phyloP scores from a whole-genome alignment of 1,140 invertebrate species.

The Gonioctena quinquepunctata region DNA sequence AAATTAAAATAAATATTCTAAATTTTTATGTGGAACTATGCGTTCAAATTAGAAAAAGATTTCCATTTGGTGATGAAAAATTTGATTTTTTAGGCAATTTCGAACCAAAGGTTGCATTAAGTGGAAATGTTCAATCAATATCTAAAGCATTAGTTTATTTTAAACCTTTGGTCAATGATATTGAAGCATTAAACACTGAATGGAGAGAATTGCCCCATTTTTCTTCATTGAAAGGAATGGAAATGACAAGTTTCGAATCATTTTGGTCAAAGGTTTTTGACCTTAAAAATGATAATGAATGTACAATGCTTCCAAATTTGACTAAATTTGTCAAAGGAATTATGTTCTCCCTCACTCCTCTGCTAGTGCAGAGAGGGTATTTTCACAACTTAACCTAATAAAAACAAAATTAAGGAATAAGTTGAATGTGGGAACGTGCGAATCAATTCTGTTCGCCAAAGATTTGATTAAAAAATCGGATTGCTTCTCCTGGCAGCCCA shows the following conservation, averaged over 20 bases:
- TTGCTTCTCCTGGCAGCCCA: too few relatives aligned
- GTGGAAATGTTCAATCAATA: too few relatives aligned
- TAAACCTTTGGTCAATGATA: too few relatives aligned
- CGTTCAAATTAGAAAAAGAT: neutral
- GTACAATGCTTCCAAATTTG: neutral
- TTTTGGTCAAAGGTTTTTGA: neutral
- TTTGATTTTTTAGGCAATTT: too few relatives aligned
- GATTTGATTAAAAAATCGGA: too few relatives aligned
- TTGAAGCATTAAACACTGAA: too few relatives aligned
- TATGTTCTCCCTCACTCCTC: constrained; percentile 7
- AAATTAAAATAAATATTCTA: neutral
- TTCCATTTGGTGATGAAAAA: neutral
- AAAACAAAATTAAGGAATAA: neutral
- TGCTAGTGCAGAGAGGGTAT: constrained; percentile 10
- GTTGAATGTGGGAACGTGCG: neutral
- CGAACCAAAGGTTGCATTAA: too few relatives aligned
- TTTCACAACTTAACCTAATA: constrained; percentile 5
- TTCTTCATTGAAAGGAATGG: too few relatives aligned
- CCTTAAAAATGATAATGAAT: constrained; percentile 1
- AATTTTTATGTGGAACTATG: neutral
- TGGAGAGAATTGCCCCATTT: too few relatives aligned
- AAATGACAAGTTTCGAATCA: too few relatives aligned
- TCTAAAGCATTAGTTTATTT: too few relatives aligned
- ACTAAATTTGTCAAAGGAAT: neutral
- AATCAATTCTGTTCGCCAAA: too few relatives aligned